phyloP scores from a whole-genome alignment of 2,888 invertebrate genomes.

The Caenorhabditis parvicauda region DNA sequence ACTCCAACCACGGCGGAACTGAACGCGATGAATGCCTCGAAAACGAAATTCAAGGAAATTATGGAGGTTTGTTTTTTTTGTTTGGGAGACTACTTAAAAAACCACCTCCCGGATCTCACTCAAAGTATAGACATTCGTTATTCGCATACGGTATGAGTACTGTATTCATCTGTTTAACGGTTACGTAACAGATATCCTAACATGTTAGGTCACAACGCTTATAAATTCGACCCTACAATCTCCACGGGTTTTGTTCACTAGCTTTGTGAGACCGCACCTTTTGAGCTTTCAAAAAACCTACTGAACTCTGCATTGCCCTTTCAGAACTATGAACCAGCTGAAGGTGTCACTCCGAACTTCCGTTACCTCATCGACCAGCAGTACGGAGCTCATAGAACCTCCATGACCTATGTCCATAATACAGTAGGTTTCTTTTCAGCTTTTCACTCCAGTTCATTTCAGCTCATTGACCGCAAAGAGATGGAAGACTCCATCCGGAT shows the following conservation, averaged over 20 bases:
- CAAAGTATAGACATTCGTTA: no score
- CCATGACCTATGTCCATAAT: slow-evolving; percentile 10
- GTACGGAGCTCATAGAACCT: not conserved
- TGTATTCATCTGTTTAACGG: no score
- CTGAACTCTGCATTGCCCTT: no score
- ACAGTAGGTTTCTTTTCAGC: not conserved
- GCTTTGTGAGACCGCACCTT: not conserved
- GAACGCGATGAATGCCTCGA: slow-evolving; percentile 6
- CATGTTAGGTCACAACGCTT: no score
- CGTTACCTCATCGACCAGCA: slow-evolving; percentile 6
- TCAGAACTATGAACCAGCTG: slow-evolving; percentile 5
- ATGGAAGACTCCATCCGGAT: slow-evolving; percentile 16
- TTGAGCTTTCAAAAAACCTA: no score
- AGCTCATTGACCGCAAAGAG: slow-evolving; percentile 12
- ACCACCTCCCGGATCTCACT: no score
- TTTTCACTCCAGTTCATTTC: not conserved
- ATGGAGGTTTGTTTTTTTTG: not conserved
- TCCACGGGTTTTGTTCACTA: not conserved
- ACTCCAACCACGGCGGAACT: slow-evolving; percentile 20
- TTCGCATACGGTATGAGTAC: no score
- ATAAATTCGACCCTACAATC: not conserved
- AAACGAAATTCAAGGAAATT: slow-evolving; percentile 8
- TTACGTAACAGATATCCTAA: no score
- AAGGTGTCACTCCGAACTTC: not conserved
- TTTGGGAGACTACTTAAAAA: no score